Evolutionary conservation across 2,888 invertebrate genomes (phyloP).

Genomic region (Seira musarum): DNA sequence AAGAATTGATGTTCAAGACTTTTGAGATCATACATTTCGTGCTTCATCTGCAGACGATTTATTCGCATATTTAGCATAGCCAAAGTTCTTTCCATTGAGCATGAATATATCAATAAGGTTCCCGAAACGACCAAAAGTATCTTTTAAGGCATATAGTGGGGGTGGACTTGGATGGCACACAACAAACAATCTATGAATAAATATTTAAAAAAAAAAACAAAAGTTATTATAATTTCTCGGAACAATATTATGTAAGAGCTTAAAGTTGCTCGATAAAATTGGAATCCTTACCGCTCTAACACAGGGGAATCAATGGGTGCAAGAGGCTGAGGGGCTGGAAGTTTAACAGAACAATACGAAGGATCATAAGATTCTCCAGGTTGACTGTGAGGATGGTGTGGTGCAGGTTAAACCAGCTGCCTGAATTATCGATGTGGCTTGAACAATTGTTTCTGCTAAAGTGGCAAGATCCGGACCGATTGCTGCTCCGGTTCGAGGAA

Average conservation of each 20-base stretch:
- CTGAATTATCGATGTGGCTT: conserved; percentile 83
- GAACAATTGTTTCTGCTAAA: conserved; percentile 83
- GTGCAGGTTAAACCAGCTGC: conserved; percentile 74
- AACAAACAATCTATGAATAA: conserved; percentile 74
- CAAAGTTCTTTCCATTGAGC: conserved; percentile 90
- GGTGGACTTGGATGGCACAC: conserved; percentile 79
- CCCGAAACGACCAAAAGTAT: conserved; percentile 93
- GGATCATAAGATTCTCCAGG: conserved; percentile 72
- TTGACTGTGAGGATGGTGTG: conserved; percentile 63
- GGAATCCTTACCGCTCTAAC: conserved; percentile 72
- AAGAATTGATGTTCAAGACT: not conserved
- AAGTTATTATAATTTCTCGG: too few species aligned
- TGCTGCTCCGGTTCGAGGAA: conserved; percentile 57
- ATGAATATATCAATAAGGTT: conserved; percentile 92
- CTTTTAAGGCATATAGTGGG: conserved; percentile 84
- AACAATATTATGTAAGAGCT: too few species aligned
- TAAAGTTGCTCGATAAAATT: too few species aligned
- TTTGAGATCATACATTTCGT: conserved; percentile 75
- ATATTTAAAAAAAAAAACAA: too few species aligned
- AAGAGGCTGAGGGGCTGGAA: conserved; percentile 80
- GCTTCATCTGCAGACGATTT: conserved; percentile 84
- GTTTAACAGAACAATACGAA: conserved; percentile 76
- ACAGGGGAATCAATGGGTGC: conserved; percentile 73
- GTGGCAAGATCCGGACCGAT: conserved; percentile 76
- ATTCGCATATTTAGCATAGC: conserved; percentile 90